Evolutionary conservation across 2,888 invertebrate genomes (phyloP).

Genomic region (Tupiocoris notatus): DNA sequence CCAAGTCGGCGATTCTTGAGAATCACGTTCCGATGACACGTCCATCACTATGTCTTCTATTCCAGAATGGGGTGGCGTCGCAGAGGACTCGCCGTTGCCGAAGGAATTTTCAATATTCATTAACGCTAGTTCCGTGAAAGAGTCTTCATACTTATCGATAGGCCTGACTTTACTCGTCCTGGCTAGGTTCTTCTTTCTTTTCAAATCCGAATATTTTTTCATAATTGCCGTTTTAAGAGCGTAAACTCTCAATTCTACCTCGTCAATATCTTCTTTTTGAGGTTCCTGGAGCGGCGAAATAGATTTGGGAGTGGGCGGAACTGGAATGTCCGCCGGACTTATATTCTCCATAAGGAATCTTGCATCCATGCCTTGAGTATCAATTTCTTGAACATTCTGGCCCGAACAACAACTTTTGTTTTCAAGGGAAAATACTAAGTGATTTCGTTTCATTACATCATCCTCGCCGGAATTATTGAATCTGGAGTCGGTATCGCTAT

Average conservation of each 20-base stretch:
- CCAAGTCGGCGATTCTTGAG: neutral
- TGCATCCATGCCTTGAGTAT: neutral
- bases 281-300: constrained; percentile 5
- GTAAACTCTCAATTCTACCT: constrained; percentile 37
- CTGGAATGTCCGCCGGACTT: constrained; percentile 10
- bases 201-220: constrained; percentile 36
- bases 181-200: constrained; percentile 25
- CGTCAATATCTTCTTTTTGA: constrained; percentile 42
- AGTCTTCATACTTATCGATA: constrained; percentile 26
- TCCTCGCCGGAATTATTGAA: neutral
- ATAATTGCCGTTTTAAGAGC: constrained; percentile 46
- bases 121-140: constrained; percentile 36
- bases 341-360: neutral
- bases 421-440: no score
- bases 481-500: neutral
- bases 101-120: constrained; percentile 2
- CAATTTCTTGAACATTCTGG: neutral
- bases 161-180: neutral
- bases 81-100: neutral
- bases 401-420: no score
- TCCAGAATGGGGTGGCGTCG: constrained; percentile 17
- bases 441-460: neutral
- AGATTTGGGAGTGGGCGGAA: constrained; percentile 14
- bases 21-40: neutral
- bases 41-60: constrained; percentile 30